Base-by-base conservation (phyloP, 2,888 invertebrate species). In the Leucophora obtusa region DNA sequence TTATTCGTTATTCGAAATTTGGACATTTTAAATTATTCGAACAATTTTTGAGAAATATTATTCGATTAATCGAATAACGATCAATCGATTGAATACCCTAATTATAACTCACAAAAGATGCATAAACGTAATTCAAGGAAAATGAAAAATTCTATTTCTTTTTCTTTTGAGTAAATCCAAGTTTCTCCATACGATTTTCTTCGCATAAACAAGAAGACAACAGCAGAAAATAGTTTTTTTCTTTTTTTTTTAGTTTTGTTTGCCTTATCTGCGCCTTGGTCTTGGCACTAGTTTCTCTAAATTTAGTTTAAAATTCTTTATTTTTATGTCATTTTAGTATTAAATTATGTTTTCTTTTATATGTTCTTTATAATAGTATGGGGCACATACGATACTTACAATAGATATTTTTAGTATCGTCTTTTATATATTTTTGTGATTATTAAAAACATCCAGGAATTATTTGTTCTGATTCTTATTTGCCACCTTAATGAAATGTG, bases 281-380 rank as follows among this genome's bases (percentile, higher is more conserved):
- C 79, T 80, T 80, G 79, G 70, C 79, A 80, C 66, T 71, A 71
- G 47, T 80, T 71, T 69, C 68, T 71, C 71, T 76, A 71, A 68
- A 76, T 72, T 28, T 38, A 28, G 43, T 56, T 56, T 69, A 47
- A 43, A 63, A 43, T 72, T 47, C 33, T 43, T 38, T 59, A 17
- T 33, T n/a, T 65, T 53, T 66, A 66, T 66, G 28, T 18, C 63
- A 50, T 47, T 28, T 35, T 65, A 33, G 14, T 65, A 65, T 35
- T 14, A 66, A 66, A 66, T 38, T 21, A 53, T 43, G 24, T 35
- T 15, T n/a, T 65, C 18, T 47, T 47, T 47, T n/a, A 28, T 56
- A 15, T 28, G 56, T 56, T 24, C n/a, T 56, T 8, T 28, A 11
- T 21, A 17, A 21, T 7, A 17, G 33, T 21, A 60, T 3, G 18